Conservation (phyloP, 2,797 vertebrate species). For the Labroides dimidiatus region DNA sequence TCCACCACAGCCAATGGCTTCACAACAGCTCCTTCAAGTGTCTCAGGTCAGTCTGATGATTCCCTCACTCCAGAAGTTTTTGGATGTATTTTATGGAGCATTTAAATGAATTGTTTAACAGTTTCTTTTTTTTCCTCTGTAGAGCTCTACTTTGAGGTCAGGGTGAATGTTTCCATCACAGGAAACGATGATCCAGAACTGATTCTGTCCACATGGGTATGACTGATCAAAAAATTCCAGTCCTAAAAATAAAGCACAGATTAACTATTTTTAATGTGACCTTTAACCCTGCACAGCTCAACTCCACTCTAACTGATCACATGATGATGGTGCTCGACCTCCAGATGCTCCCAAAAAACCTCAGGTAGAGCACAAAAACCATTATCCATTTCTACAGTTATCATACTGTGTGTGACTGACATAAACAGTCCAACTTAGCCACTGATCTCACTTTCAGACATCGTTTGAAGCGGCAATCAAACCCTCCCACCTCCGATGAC, state of each 20-base stretch:
- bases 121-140: slow-evolving; percentile 10
- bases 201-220: slow-evolving; percentile 76
- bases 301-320: slow-evolving; percentile 61
- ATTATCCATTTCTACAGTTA: background rate
- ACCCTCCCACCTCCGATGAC: background rate
- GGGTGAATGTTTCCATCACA: slow-evolving; percentile 71
- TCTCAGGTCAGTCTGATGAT: slow-evolving; percentile 51
- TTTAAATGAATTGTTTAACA: background rate
- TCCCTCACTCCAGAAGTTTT: no score
- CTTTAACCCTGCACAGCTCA: slow-evolving; percentile 69
- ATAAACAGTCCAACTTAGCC: background rate
- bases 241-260: background rate
- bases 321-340: slow-evolving; percentile 77
- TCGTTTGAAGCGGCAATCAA: background rate
- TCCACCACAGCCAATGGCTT: background rate
- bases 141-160: slow-evolving; percentile 83
- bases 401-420: background rate
- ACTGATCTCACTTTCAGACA: slow-evolving; percentile 41
- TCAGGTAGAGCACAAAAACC: slow-evolving; percentile 50
- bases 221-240: slow-evolving; percentile 16
- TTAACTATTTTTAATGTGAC: background rate
- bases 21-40: slow-evolving; percentile 27
- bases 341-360: slow-evolving; percentile 52
- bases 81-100: no score
- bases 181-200: slow-evolving; percentile 51